Evolutionary conservation across 2,888 invertebrate genomes (phyloP).

Genomic region (Erebia palarica): DNA sequence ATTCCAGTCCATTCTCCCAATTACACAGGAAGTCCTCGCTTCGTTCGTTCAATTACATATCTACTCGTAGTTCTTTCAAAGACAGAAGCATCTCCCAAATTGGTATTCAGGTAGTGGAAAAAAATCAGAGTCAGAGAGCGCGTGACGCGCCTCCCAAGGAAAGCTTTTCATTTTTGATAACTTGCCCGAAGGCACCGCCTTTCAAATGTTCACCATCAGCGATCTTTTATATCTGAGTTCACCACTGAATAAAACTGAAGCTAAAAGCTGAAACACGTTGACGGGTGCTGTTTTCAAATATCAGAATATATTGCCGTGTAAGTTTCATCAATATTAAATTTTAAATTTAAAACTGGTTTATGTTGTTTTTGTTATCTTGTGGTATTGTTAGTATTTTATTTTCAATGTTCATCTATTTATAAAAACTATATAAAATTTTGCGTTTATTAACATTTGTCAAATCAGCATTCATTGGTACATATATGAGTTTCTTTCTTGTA

Average conservation of each 20-base stretch:
- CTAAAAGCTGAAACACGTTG: constrained; percentile 28
- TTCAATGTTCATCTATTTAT: no score
- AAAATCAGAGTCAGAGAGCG: constrained; percentile 20
- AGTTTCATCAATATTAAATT: constrained; percentile 35
- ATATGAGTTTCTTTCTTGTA: no score
- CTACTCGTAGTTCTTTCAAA: not conserved
- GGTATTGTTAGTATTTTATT: not conserved
- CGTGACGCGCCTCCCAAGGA: constrained; percentile 26
- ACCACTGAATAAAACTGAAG: constrained; percentile 26
- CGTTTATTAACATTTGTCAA: no score
- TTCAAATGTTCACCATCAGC: constrained; percentile 20
- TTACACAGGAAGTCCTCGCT: no score
- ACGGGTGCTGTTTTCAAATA: constrained; percentile 29
- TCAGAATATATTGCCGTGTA: constrained; percentile 22
- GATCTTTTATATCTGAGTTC: not conserved
- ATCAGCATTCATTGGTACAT: no score
- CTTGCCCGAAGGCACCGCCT: constrained; percentile 36
- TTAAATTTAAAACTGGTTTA: not conserved
- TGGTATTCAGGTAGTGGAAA: constrained; percentile 24
- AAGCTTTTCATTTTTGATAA: constrained; percentile 39
- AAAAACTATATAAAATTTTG: no score
- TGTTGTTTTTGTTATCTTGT: not conserved
- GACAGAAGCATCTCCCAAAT: constrained; percentile 14
- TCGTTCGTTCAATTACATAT: not conserved
- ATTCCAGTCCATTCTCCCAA: no score